Percentiles rank a stretch among this genome's conserved stretches.
phyloP scores from a whole-genome alignment of 2,797 vertebrate genomes.

The Liasis olivaceus region DNA sequence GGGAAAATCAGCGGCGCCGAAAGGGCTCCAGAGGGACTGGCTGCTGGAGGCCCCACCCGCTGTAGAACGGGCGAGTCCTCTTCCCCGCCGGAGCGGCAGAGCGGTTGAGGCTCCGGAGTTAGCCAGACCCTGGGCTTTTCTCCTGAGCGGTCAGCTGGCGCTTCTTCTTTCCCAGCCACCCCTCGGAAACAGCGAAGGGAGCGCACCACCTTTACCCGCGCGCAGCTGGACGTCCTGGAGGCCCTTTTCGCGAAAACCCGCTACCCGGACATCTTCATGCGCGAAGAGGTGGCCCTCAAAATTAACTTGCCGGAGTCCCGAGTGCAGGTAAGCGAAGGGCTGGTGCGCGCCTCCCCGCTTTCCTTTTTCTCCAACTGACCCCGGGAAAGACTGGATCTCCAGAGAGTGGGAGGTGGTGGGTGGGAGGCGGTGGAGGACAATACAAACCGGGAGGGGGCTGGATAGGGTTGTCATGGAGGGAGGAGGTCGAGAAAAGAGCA shows the following conservation, averaged over 20 bases:
- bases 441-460: neutral
- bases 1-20: neutral
- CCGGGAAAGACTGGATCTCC: neutral
- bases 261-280: constrained; percentile 99
- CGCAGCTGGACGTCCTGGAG: constrained; percentile 94
- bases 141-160: neutral
- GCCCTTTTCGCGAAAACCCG: constrained; percentile 96
- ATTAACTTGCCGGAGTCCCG: constrained; percentile 97
- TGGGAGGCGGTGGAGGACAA: neutral
- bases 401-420: neutral
- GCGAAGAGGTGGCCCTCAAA: constrained; percentile 97
- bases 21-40: neutral
- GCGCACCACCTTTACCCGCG: constrained; percentile 94
- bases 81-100: too few species aligned
- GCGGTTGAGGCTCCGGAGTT: neutral
- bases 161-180: constrained; percentile 81
- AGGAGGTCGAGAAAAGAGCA: neutral
- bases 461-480: neutral
- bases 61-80: neutral
- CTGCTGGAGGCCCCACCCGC: neutral
- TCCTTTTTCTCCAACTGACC: neutral
- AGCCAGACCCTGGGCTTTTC: neutral
- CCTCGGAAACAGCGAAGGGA: constrained; percentile 96
- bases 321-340: constrained; percentile 85
- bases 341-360: rapidly evolving